A percentile compares a stretch with the other conserved stretches of the same genome.
These are phyloP conservation scores for Lethrus apterus DNA, from an alignment of 1,140 invertebrate genomes.

Conservation along the genomic window DNA sequence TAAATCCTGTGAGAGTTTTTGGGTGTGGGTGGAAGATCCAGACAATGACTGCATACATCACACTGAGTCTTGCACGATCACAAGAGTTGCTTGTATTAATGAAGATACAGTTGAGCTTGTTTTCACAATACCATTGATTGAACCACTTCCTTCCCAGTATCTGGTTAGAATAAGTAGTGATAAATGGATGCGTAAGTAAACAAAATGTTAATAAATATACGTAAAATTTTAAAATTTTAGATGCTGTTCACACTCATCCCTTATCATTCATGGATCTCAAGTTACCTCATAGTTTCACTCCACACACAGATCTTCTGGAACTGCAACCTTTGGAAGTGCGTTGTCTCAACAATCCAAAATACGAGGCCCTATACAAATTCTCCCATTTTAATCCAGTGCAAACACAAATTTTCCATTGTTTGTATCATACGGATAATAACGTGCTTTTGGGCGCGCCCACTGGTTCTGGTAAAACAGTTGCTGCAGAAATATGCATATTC, in stretches of 20 bases:
- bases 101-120: slow-evolving; percentile 75
- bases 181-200: slow-evolving; percentile 76
- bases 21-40: slow-evolving; percentile 97
- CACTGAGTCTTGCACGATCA: slow-evolving; percentile 85
- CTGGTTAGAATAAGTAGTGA: slow-evolving; percentile 83
- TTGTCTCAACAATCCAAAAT: slow-evolving; percentile 62
- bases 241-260: slow-evolving; percentile 41
- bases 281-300: slow-evolving; percentile 85
- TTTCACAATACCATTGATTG: slow-evolving; percentile 92
- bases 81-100: slow-evolving; percentile 71
- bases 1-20: slow-evolving; percentile 74
- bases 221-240: slow-evolving; percentile 16
- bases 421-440: slow-evolving; percentile 94
- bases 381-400: slow-evolving; percentile 98
- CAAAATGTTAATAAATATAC: no score
- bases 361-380: slow-evolving; percentile 84
- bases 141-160: slow-evolving; percentile 89
- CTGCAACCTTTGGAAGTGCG: slow-evolving; percentile 83
- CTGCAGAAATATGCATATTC: slow-evolving; percentile 96
- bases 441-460: slow-evolving; percentile 95
- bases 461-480: slow-evolving; percentile 97
- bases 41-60: slow-evolving; percentile 93
- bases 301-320: slow-evolving; percentile 89
- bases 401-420: slow-evolving; percentile 95
- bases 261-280: slow-evolving; percentile 87